Base-by-base conservation (phyloP, 2,888 invertebrate genomes). In the Lypha dubia region DNA sequence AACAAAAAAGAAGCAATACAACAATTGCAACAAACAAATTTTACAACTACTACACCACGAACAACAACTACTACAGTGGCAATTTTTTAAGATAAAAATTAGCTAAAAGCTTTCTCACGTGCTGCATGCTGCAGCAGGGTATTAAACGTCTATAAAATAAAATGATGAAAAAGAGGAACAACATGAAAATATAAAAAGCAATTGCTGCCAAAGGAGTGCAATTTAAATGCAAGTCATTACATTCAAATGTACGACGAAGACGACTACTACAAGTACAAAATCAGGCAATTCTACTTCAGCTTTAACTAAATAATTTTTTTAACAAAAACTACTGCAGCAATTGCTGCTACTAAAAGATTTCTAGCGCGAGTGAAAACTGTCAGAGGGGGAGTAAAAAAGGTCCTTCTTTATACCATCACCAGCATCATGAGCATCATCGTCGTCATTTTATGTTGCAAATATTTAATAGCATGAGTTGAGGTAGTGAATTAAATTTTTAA, bases 61-160 rank as follows among this genome's bases (percentile, higher is more conserved):
- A 38, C 32, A 60, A 41, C 38, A 68, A 74, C 74, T 49, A 63
- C 53, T 67, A 71, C 46, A 63, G 77, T 73, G 71, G 79, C 83
- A 79, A 79, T 77, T 60, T 73, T 79, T 83, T 79, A 77, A 83
- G 77, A 83, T 83, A 85, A 91, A 91, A 90, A 90, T 90, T 90
- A 90, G 90, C 90, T 90, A 90, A 90, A 91, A 90, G 90, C 90
- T 91, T 91, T 90, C 87, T 84, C 86, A 87, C 87, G 83, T 74
- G 79, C 86, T 74, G 53, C 82, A 73, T 87, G 82, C 70, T 35
- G 77, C 73, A 80, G 71, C 70, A 79, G 77, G 74, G 80, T 88
- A 90, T 90, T 89, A 88, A 90, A 89, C 88, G 63, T 70, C 75
- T 75, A 74, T 63, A 68, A 70, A 81, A 74, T 62, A 75, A 74